Percentiles rank a stretch among this genome's conserved stretches.
These are phyloP conservation scores for Sweltsa coloradensis DNA, from an alignment of 1,140 invertebrate species.

Conservation along the genomic window DNA sequence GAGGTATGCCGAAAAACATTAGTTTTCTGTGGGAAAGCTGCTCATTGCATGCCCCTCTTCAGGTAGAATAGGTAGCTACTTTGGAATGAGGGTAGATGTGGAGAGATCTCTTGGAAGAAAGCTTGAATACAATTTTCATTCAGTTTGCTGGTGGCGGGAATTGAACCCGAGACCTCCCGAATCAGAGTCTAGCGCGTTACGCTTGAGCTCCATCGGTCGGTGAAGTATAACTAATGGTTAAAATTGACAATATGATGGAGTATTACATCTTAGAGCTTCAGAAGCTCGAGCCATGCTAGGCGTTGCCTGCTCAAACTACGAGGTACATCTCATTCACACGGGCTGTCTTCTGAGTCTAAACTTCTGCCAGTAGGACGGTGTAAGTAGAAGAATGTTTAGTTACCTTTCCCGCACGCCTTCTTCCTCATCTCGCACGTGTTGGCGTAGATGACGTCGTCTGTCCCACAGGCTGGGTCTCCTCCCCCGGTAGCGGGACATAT, in stretches of 20 bases:
- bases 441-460: conserved; percentile 74
- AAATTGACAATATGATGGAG: conserved; percentile 21
- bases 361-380: background rate
- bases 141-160: no score
- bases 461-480: conserved; percentile 76
- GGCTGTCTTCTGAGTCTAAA: background rate
- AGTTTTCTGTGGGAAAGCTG: no score
- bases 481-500: conserved; percentile 56
- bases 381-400: conserved; percentile 19
- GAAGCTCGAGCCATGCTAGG: background rate
- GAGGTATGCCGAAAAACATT: no score
- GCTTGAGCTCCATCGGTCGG: background rate
- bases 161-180: no score
- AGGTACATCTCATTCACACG: background rate
- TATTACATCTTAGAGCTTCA: conserved; percentile 17
- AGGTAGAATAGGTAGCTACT: no score
- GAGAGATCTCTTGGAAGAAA: no score
- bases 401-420: conserved; percentile 81
- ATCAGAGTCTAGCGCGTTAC: no score
- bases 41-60: no score
- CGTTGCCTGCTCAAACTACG: background rate
- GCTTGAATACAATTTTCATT: no score
- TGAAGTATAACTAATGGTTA: conserved; percentile 11
- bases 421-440: conserved; percentile 85
- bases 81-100: no score